phyloP scores from a whole-genome alignment of 2,113 vertebrate genomes.

The Myrmophylax atrothorax region DNA sequence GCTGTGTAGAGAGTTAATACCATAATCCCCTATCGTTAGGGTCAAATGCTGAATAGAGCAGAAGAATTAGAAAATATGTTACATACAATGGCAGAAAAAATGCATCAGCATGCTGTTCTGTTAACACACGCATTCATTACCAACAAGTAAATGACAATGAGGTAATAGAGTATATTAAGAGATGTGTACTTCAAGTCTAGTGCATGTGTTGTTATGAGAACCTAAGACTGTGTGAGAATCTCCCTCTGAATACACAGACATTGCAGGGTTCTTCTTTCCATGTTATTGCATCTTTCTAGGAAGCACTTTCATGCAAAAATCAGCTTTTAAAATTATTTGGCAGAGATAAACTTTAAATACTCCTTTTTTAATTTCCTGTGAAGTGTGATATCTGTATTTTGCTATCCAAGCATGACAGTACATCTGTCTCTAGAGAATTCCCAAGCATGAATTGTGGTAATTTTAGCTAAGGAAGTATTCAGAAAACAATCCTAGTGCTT shows the following conservation, averaged over 20 bases:
- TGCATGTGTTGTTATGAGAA: neutral
- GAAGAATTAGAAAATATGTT: conserved; percentile 84
- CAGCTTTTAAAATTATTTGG: conserved; percentile 39
- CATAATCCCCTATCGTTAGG: conserved; percentile 87
- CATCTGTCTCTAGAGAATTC: conserved; percentile 51
- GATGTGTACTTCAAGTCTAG: conserved; percentile 49
- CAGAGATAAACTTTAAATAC: neutral
- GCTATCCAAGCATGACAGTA: conserved; percentile 15
- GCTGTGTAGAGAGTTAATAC: conserved; percentile 85
- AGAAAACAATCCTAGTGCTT: neutral
- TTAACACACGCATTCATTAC: conserved; percentile 68
- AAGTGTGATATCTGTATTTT: conserved; percentile 42
- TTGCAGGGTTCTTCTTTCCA: neutral
- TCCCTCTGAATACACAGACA: neutral
- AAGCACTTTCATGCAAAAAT: conserved; percentile 32
- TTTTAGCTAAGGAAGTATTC: conserved; percentile 3
- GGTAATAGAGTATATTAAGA: conserved; percentile 63
- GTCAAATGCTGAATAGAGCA: conserved; percentile 85
- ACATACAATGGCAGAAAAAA: conserved; percentile 81
- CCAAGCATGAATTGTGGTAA: neutral
- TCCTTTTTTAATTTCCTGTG: conserved; percentile 15
- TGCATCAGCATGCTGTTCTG: conserved; percentile 77
- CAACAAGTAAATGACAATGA: conserved; percentile 61
- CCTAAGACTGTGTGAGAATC: neutral
- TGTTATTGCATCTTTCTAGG: conserved; percentile 29